Base-by-base conservation (phyloP, 1,140 invertebrate species). In the Lordiphosa stackelbergi region DNA sequence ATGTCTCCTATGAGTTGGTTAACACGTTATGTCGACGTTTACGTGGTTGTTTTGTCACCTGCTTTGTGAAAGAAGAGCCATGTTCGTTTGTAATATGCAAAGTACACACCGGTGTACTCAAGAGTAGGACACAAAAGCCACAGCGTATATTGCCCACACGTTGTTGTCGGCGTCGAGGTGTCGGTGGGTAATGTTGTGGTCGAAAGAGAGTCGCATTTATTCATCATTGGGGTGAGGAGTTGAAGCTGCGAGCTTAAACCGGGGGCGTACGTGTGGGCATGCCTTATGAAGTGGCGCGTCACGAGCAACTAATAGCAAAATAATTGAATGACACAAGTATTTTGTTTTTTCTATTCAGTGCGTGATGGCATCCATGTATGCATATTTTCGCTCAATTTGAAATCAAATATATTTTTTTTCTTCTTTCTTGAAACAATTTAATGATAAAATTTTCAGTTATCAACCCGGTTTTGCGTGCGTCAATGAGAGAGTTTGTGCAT, bases 181-280 rank as follows among this genome's bases (percentile, higher is more conserved):
- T 79, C 75, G 59, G 71, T 68, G 71, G 56, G 66, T 68, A 75
- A 79, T 81, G 75, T 61, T 79, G 75, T 56, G 75, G 75, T 79
- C 70, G 69, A 70, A 54, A 48, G 31, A 66, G 53, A 52, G 64
- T 68, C 66, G 66, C 75, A 75, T 81, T 74, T 79, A 74, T 81
- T 81, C 74, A 79, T 81, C 75, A 81, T 79, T 79, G 71, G 66
- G 66, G 24, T 52, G 54, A 41, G 31, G 42, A 43, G 41, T 38
- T 46, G 41, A n/a, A 28, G 46, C 13, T 46, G 43, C 5, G 11
- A 35, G 2, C 36, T 28, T n/a, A 6, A 9, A 7, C 41, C n/a
- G 2, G 24, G 24, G 31, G 52, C 35, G 41, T 63, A 77, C 74
- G 74, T 69, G 73, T 65, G 56, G 49, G 53, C 31, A 69, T 62